A percentile compares a stretch with the other conserved stretches of the same genome.
Conservation (phyloP, 2,888 invertebrate genomes). For the Cynaeus angustus region DNA sequence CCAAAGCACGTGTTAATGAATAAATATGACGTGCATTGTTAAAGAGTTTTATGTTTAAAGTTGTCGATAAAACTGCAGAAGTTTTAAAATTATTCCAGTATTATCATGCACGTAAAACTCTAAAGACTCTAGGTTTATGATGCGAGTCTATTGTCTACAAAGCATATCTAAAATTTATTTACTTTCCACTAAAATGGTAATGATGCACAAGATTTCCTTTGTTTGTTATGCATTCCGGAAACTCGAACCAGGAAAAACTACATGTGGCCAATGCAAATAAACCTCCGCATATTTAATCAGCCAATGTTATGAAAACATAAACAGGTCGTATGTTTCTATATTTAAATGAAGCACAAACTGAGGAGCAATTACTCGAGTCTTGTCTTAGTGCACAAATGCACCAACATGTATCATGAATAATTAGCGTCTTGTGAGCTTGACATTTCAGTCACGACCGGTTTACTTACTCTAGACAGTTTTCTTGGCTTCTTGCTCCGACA, state of each 20-base stretch:
- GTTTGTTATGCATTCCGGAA: slow-evolving; percentile 30
- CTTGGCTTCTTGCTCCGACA: slow-evolving; percentile 20
- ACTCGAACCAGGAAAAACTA: slow-evolving; percentile 3
- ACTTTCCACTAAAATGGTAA: slow-evolving; percentile 25
- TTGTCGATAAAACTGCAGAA: slow-evolving; percentile 1
- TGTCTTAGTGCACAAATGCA: slow-evolving; percentile 38
- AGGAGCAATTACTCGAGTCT: slow-evolving; percentile 27
- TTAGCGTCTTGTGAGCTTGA: slow-evolving; percentile 25
- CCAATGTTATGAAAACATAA: slow-evolving; percentile 16
- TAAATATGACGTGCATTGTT: neutral
- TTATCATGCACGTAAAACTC: slow-evolving; percentile 18
- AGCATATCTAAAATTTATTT: slow-evolving; percentile 31
- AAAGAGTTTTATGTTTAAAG: neutral
- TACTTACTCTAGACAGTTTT: slow-evolving; percentile 21
- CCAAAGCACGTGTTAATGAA: slow-evolving; percentile 9
- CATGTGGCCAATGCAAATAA: neutral
- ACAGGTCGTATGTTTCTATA: slow-evolving; percentile 29
- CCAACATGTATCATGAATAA: slow-evolving; percentile 34
- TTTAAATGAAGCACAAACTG: slow-evolving; percentile 32
- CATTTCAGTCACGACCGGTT: slow-evolving; percentile 38
- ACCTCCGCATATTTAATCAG: slow-evolving; percentile 16
- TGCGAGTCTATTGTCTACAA: slow-evolving; percentile 28
- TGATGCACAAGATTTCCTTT: slow-evolving; percentile 15
- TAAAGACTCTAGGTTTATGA: slow-evolving; percentile 24
- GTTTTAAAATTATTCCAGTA: slow-evolving; percentile 16